Conservation (phyloP, 2,888 invertebrate genomes). For the Amblyteles armatorius region DNA sequence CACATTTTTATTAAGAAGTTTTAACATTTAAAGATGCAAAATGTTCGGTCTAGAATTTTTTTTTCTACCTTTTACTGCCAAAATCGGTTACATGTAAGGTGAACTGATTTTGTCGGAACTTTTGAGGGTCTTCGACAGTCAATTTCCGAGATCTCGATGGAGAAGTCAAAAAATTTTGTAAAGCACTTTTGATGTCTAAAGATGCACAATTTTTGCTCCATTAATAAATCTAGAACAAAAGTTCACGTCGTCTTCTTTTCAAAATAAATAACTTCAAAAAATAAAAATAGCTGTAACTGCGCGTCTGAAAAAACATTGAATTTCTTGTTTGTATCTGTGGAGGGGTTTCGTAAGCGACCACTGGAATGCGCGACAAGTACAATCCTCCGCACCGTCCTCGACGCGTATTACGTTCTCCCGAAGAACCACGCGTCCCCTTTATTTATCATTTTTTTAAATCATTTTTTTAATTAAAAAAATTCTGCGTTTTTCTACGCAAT, state of each 20-base stretch:
- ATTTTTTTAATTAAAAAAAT: slow-evolving; percentile 3
- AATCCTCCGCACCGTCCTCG: slow-evolving; percentile 25
- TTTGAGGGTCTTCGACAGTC: not conserved
- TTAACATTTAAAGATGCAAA: too few relatives aligned
- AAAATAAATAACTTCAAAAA: too few relatives aligned
- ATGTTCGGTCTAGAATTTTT: not conserved
- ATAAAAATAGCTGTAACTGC: not conserved
- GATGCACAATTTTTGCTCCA: too few relatives aligned
- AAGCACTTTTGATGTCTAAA: too few relatives aligned
- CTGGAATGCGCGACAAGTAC: slow-evolving; percentile 59
- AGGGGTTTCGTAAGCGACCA: slow-evolving; percentile 43
- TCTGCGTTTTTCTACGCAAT: not conserved
- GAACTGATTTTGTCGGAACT: not conserved
- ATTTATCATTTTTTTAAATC: slow-evolving; percentile 31
- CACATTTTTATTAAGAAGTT: too few relatives aligned
- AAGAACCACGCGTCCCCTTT: slow-evolving; percentile 46
- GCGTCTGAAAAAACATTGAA: not conserved
- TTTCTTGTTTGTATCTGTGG: slow-evolving; percentile 12
- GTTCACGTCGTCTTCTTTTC: too few relatives aligned
- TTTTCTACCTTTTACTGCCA: not conserved
- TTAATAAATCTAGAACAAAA: too few relatives aligned
- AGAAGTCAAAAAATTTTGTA: too few relatives aligned
- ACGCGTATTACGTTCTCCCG: not conserved
- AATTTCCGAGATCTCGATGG: not conserved
- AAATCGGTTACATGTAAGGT: not conserved